phyloP scores from a whole-genome alignment of 2,113 vertebrate genomes.

The Osmerus mordax region DNA sequence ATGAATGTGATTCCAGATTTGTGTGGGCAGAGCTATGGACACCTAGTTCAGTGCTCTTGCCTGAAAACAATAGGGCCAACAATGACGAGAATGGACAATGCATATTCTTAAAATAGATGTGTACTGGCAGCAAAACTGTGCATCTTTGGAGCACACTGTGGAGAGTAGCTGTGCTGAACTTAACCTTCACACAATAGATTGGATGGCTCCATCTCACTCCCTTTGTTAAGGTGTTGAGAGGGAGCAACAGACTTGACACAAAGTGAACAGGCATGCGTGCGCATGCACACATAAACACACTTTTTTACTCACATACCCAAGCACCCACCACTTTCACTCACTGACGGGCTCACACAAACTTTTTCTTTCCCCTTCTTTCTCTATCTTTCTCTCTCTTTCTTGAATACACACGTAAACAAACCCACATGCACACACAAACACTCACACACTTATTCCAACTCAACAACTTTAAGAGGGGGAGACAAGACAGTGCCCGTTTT shows the following conservation, averaged over 20 bases:
- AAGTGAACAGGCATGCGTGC: not conserved
- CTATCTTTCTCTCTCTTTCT: not conserved
- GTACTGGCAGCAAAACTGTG: not conserved
- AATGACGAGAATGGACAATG: not conserved
- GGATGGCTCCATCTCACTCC: not conserved
- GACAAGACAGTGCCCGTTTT: not conserved
- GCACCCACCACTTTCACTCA: not conserved
- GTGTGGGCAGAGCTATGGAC: not conserved
- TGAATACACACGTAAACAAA: not conserved
- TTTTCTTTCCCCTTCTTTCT: too few species aligned
- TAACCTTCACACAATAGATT: not conserved
- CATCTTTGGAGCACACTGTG: not conserved
- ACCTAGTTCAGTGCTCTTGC: not conserved
- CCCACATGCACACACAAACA: constrained; percentile 4
- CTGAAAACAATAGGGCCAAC: not conserved
- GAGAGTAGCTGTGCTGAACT: not conserved
- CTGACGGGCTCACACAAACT: not conserved
- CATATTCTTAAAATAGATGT: not conserved
- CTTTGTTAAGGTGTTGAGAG: not conserved
- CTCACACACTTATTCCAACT: not conserved
- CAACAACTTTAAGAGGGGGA: not conserved
- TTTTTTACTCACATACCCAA: too few species aligned
- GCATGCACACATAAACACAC: constrained; percentile 6
- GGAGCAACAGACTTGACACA: not conserved
- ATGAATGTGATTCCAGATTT: not conserved